Evolutionary conservation across 1,140 invertebrate species (phyloP).

Genomic region (Trichonephila clavipes): DNA sequence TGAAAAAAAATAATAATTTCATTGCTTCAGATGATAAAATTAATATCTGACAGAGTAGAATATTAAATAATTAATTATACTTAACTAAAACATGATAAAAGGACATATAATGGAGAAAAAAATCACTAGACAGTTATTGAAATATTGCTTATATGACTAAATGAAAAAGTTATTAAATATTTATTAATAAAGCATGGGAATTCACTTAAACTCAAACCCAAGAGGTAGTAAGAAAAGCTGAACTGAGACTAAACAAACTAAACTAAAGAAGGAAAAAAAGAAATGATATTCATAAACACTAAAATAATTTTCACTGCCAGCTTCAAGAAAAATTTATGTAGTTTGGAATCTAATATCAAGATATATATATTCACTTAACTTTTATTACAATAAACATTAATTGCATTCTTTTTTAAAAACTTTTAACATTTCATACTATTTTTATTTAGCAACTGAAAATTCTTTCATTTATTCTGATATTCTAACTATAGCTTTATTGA

Average conservation of each 20-base stretch:
- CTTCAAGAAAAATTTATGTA: too few species aligned
- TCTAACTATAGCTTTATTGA: too few species aligned
- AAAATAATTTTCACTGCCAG: too few species aligned
- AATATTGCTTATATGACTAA: conserved; percentile 14
- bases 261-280: not conserved
- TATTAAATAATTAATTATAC: not conserved
- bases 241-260: not conserved
- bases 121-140: conserved; percentile 32
- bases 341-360: too few species aligned
- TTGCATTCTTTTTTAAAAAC: too few species aligned
- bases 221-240: conserved; percentile 19
- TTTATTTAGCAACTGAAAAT: too few species aligned
- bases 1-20: not conserved
- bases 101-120: not conserved
- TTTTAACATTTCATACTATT: too few species aligned
- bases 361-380: too few species aligned
- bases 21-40: not conserved
- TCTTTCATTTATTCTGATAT: too few species aligned
- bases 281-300: too few species aligned
- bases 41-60: not conserved
- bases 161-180: not conserved
- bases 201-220: not conserved
- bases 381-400: too few species aligned
- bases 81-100: not conserved
- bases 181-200: conserved; percentile 27